Base-by-base conservation (phyloP, 1,140 invertebrate genomes). In the Leptinotarsa lineolata region DNA sequence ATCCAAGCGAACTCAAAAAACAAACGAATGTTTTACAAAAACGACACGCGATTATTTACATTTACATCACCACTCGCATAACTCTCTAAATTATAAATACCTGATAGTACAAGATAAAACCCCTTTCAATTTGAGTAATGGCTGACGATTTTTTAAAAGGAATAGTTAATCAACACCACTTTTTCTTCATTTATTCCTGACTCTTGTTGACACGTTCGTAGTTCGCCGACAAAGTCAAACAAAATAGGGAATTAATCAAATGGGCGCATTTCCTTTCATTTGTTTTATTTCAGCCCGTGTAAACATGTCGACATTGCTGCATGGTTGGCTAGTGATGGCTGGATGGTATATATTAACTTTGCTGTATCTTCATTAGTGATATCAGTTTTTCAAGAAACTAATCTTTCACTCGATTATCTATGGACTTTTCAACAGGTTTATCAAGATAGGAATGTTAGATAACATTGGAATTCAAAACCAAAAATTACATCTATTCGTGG, bases 211-310 rank as follows among this genome's bases (percentile, higher is more conserved):
- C 63, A 65, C 22, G 63, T 65, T 16, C 63, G 24, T 21, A 65
- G 63, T 65, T 18, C n/a, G 63, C 63, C 63, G 63, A 65, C 18
- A 65, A 24, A 65, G 22, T 22, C 22, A 39, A 65, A 65, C 63
- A 65, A 65, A 65, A 65, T 65, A 65, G 12, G 63, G 22, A 22
- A 65, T 65, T 65, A 65, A 65, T 65, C 63, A 65, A 39, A 65
- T 16, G 63, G 22, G 22, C 63, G 39, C 63, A 65, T 39, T 30
- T 65, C 63, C 63, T 65, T 65, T 65, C 22, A 30, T 65, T 65
- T 54, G 48, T 54, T 39, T 65, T 4, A 39, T 24, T 65, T 30
- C n/a, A 65, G 22, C 63, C 63, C 24, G 24, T 39, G 48, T 39
- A 22, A 65, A 65, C 63, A 39, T 65, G 63, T 65, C 63, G 22